These are phyloP conservation scores for Drosophila bipectinata DNA, from an alignment of 1,140 invertebrate species.

Conservation along the genomic window DNA sequence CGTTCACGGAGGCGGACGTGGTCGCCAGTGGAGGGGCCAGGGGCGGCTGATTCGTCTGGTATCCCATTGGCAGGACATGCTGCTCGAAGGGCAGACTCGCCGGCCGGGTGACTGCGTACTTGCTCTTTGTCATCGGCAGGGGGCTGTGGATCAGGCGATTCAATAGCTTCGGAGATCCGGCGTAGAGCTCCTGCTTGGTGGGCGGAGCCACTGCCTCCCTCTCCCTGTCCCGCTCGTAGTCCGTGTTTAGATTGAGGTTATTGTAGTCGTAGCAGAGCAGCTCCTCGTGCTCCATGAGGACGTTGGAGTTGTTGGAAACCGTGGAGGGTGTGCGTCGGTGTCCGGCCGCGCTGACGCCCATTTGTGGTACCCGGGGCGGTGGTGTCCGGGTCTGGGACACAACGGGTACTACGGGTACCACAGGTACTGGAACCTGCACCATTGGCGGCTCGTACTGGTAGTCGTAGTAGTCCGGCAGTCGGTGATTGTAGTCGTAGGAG, in stretches of 20 bases:
- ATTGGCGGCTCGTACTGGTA: constrained; percentile 67
- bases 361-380: constrained; percentile 77
- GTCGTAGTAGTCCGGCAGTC: constrained; percentile 78
- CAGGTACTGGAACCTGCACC: constrained; percentile 18
- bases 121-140: constrained; percentile 55
- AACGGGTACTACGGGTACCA: neutral
- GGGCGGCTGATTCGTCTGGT: constrained; percentile 24
- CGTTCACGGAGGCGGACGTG: neutral
- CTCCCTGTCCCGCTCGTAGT: constrained; percentile 51
- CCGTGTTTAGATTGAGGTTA: constrained; percentile 73
- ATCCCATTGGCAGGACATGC: constrained; percentile 42
- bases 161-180: constrained; percentile 68
- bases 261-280: constrained; percentile 84
- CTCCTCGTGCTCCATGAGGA: constrained; percentile 85
- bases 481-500: constrained; percentile 80
- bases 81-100: constrained; percentile 87
- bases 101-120: constrained; percentile 85
- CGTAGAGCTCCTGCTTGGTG: constrained; percentile 73
- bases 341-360: constrained; percentile 77
- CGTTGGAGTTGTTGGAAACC: constrained; percentile 78
- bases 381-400: constrained; percentile 66
- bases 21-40: constrained; percentile 8
- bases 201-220: constrained; percentile 36
- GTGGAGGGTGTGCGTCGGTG: constrained; percentile 79
- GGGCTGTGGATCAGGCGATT: constrained; percentile 74